Base-by-base conservation (phyloP, 2,888 invertebrate species). In the Pollenia amentaria region DNA sequence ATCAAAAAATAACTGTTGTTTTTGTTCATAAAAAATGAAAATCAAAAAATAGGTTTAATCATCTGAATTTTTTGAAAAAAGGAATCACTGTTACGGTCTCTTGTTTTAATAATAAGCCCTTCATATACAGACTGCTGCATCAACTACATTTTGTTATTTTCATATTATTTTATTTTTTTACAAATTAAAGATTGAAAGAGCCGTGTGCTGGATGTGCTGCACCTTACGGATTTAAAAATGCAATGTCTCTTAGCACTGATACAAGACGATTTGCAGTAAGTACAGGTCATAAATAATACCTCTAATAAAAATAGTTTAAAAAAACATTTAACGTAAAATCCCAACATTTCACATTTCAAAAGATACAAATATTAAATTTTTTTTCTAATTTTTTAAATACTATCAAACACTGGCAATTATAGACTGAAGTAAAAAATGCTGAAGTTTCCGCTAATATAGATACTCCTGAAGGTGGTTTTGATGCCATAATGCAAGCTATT, bases 401-500 rank as follows among this genome's bases (percentile, higher is more conserved):
- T 29, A 29, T 29, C 29, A 29, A 29, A 29, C 6, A 6, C 29
- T 51, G 14, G 1, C 12, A 48, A 4, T 38, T 60, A 81, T 91
- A 96, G 96, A 94, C 94, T 91, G 96, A 97, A 91, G 98, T 98
- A 72, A 95, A 95, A 79, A 94, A 94, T 84, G 97, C 99, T 0
- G 95, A 96, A 78, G 97, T 99, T 29, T 99, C 99, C 3, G 99
- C 99, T 85, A 99, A 99, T 94, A 94, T 99, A 92, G 99, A 99
- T 94, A 98, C 98, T 0, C 99, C 99, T 0, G 99, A 99, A 93
- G 99, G 99, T 79, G 99, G 99, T 10, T 99, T 99, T 93, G 99
- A 99, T 94, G 99, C 99, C 29, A 98, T 99, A 88, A 99, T 99
- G 98, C 99, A 99, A 94, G 98, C 99, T 0, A 97, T 99, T 62